Percentiles rank a stretch among this genome's conserved stretches.
phyloP scores from a whole-genome alignment of 2,113 vertebrate species.

The Pygoscelis antarcticus region DNA sequence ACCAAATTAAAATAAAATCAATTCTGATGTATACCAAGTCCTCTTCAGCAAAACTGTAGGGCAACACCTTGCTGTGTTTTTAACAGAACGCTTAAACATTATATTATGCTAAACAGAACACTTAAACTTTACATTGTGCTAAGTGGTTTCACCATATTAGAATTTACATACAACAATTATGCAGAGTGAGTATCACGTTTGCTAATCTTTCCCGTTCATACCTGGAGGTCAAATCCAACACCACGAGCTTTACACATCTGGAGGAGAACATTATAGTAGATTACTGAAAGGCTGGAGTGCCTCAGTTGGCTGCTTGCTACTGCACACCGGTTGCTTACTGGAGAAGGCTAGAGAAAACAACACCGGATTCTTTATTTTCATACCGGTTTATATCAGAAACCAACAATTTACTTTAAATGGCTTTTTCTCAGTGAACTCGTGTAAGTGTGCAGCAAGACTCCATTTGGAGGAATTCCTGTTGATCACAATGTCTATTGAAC shows the following conservation, averaged over 20 bases:
- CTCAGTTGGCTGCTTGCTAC: slow-evolving; percentile 79
- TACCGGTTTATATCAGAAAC: not conserved
- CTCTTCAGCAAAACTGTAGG: not conserved
- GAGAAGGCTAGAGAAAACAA: slow-evolving; percentile 29
- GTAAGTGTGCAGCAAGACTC: not conserved
- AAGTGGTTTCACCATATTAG: not conserved
- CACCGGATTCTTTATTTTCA: not conserved
- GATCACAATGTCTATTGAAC: not conserved
- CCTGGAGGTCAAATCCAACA: slow-evolving; percentile 86
- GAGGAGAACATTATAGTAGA: slow-evolving; percentile 81
- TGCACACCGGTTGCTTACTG: slow-evolving; percentile 57
- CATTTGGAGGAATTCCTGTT: not conserved
- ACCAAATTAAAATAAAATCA: not conserved
- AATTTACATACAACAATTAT: not conserved
- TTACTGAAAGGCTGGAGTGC: slow-evolving; percentile 80
- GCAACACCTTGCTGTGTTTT: not conserved
- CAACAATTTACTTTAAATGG: not conserved
- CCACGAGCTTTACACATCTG: slow-evolving; percentile 81
- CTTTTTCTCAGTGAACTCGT: not conserved
- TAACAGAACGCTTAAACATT: not conserved
- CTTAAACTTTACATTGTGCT: not conserved
- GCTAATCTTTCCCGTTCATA: slow-evolving; percentile 21
- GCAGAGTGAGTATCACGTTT: fast-evolving
- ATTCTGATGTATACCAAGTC: not conserved
- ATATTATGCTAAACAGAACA: not conserved